Evolutionary conservation across 2,888 invertebrate species (phyloP), one percentile per base, ranked within the genome.

Genomic region (Glomeris marginata): DNA sequence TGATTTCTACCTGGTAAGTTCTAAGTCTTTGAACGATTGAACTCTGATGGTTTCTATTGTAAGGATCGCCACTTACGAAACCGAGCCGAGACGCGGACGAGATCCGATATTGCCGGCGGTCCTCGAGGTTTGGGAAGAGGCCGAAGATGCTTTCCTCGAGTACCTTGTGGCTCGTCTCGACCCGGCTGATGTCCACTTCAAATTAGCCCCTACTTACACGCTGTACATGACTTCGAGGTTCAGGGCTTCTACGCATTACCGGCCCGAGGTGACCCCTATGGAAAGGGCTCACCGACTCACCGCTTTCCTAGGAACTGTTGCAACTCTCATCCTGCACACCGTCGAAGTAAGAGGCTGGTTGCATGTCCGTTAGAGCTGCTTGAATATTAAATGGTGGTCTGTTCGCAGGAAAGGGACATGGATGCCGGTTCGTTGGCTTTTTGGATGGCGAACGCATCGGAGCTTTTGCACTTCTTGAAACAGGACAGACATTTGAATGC

Each of bases 391-490:
- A n/a, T n/a, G n/a, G n/a, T n/a, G n/a, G 28, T 28, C 18, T 6
- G 15, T 28, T 62, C 69, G 1, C 65, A 83, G 77, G 87, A 86
- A 62, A 75, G 86, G 51, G 84, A 86, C 65, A 78, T 81, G 54
- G 90, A 90, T 64, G 83, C 86, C 0, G 80, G 52, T n/a, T 38
- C 84, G 5, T 76, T 90, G 59, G 86, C 91, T 1, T 86, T 92
- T 63, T 98, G 97, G 97, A 78, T 98, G 75, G 94, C 97, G 13
- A 98, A 98, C 65, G 84, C 92, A 11, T 92, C 94, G 38, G 98
- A 98, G 70, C 73, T 98, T 51, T 70, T 95, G 45, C 91, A 97
- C 69, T 94, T 98, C 70, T 72, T 95, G 36, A 95, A 95, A 69
- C 88, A 84, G 61, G 97, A 97, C 70, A 75, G 88, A 35, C 92